phyloP scores from a whole-genome alignment of 2,113 vertebrate genomes.

The Chloroceryle aenea region DNA sequence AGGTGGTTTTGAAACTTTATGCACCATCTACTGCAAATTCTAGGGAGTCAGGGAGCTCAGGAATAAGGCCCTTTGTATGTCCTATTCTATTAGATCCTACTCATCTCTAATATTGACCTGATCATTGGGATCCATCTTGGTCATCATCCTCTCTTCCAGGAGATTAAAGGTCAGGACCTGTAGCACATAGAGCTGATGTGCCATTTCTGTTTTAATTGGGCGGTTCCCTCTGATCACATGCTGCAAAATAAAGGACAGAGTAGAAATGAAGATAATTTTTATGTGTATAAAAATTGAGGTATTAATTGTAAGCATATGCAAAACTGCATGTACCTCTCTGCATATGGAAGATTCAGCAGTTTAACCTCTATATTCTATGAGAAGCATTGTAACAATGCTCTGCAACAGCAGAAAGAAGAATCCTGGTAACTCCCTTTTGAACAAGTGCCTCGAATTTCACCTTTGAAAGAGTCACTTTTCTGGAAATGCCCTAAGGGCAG shows the following conservation, averaged over 20 bases:
- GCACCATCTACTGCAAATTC: neutral
- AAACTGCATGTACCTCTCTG: neutral
- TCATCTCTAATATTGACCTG: slow-evolving; percentile 77
- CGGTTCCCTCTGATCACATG: slow-evolving; percentile 96
- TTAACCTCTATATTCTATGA: neutral
- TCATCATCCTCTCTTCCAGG: slow-evolving; percentile 98
- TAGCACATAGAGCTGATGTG: slow-evolving; percentile 96
- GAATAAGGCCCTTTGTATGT: neutral
- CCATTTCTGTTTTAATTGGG: slow-evolving; percentile 99
- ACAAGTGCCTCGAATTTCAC: neutral
- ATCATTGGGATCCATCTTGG: slow-evolving; percentile 98
- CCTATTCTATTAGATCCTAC: neutral
- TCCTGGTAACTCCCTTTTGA: neutral
- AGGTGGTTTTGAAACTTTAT: neutral
- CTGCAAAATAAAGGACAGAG: slow-evolving; percentile 68
- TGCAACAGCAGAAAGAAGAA: neutral
- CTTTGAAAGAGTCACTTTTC: neutral
- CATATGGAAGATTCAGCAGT: neutral
- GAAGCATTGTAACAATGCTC: neutral
- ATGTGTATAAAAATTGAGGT: neutral
- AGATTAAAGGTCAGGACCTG: slow-evolving; percentile 98
- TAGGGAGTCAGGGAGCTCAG: neutral
- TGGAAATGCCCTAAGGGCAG: neutral
- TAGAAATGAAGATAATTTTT: neutral
- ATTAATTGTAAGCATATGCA: neutral